phyloP scores from a whole-genome alignment of 2,888 invertebrate genomes.

The Agrochola macilenta region DNA sequence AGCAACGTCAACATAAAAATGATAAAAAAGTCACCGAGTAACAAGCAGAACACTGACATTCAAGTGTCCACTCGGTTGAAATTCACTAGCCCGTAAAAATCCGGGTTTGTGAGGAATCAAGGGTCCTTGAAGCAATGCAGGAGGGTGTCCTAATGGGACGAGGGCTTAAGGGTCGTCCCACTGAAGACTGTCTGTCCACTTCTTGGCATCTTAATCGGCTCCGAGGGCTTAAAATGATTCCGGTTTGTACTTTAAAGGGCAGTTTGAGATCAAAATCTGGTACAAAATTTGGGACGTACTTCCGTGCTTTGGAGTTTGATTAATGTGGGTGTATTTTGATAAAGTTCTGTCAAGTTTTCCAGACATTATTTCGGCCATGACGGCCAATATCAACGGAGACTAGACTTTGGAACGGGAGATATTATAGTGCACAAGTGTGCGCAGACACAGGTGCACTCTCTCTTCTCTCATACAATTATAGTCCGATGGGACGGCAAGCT shows the following conservation, averaged over 20 bases:
- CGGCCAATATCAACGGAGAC: too few species aligned
- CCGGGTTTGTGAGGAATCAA: constrained; percentile 82
- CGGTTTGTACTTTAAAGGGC: constrained; percentile 63
- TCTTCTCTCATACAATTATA: too few species aligned
- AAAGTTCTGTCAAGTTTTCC: background rate
- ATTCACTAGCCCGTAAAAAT: constrained; percentile 81
- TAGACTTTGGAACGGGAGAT: too few species aligned
- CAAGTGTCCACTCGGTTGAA: constrained; percentile 75
- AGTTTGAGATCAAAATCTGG: constrained; percentile 53
- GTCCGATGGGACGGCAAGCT: too few species aligned
- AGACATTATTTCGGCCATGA: too few species aligned
- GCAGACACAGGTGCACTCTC: too few species aligned
- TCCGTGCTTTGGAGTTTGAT: background rate
- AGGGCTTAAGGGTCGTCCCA: constrained; percentile 65
- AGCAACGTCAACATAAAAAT: constrained; percentile 50
- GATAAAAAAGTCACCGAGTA: constrained; percentile 70
- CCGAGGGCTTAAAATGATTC: constrained; percentile 60
- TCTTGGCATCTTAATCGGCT: constrained; percentile 74
- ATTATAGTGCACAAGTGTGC: too few species aligned
- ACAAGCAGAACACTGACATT: constrained; percentile 74
- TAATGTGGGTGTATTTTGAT: background rate
- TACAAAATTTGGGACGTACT: background rate
- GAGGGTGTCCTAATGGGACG: constrained; percentile 80
- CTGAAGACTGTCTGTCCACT: constrained; percentile 74
- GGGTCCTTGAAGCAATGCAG: constrained; percentile 76